phyloP scores from a whole-genome alignment of 2,888 invertebrate species.

The Erebia ligea region DNA sequence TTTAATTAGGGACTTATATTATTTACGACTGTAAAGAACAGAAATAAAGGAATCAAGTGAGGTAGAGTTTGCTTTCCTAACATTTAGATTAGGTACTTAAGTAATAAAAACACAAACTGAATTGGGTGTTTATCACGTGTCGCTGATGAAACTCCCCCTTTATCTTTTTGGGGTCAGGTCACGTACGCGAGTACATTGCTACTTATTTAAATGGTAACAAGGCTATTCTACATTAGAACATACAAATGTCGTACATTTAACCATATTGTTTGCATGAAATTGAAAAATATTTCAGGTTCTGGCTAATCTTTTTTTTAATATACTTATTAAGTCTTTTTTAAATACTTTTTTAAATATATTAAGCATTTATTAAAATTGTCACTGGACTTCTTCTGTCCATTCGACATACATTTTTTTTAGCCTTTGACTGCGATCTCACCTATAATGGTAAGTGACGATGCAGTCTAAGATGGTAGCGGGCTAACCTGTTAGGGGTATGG shows the following conservation, averaged over 20 bases:
- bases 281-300: not conserved
- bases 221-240: conserved; percentile 23
- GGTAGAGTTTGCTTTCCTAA: not conserved
- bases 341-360: too few species aligned
- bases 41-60: not conserved
- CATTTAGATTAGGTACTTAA: not conserved
- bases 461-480: too few species aligned
- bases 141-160: conserved; percentile 23
- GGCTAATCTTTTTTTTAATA: not conserved
- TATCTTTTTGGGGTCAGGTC: conserved; percentile 26
- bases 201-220: conserved; percentile 34
- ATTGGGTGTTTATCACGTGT: not conserved
- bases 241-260: not conserved
- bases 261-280: not conserved
- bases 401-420: too few species aligned
- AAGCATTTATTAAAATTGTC: too few species aligned
- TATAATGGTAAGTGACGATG: too few species aligned
- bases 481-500: too few species aligned
- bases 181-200: conserved; percentile 32
- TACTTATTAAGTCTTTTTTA: too few species aligned
- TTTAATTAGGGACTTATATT: too few species aligned
- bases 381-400: too few species aligned
- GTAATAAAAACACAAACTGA: not conserved
- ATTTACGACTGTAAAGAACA: too few species aligned
- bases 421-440: too few species aligned